These are phyloP conservation scores for Nomada fucata DNA, from an alignment of 2,888 invertebrate genomes.

Conservation along the genomic window DNA sequence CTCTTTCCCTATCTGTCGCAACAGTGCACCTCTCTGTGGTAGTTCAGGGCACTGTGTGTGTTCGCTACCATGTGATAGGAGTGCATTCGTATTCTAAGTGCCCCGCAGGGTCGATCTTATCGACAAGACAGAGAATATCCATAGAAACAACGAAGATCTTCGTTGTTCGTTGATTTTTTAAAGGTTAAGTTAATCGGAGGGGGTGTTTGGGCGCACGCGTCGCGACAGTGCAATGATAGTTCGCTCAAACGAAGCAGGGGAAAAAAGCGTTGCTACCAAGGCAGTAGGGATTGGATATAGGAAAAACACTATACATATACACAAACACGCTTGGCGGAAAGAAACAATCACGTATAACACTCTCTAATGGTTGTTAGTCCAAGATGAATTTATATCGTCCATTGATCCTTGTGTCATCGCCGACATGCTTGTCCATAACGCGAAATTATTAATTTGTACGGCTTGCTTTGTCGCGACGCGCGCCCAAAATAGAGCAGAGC, in stretches of 20 bases:
- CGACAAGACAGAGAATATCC: background rate
- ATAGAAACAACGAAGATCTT: background rate
- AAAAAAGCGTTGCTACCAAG: conserved; percentile 6
- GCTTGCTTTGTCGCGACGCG: conserved; percentile 55
- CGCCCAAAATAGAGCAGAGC: conserved; percentile 56
- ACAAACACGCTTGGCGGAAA: background rate
- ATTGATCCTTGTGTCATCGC: background rate
- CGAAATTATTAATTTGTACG: background rate
- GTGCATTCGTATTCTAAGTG: no score
- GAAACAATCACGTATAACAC: background rate
- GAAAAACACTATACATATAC: background rate
- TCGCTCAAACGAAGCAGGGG: background rate
- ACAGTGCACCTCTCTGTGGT: conserved; percentile 34
- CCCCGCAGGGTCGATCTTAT: background rate
- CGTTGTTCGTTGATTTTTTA: conserved; percentile 16
- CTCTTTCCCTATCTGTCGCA: conserved; percentile 16
- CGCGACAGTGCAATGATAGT: conserved; percentile 42
- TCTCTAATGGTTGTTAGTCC: background rate
- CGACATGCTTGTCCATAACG: conserved; percentile 38
- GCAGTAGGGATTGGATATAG: background rate
- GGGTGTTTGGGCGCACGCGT: conserved; percentile 51
- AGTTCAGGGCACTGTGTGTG: conserved; percentile 7
- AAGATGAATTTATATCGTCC: background rate
- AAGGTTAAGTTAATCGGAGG: background rate
- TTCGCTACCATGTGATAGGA: background rate